Percentiles rank a stretch among this genome's conserved stretches.
Evolutionary conservation across 2,113 vertebrate species (phyloP).

Genomic region (Nettapus auritus): DNA sequence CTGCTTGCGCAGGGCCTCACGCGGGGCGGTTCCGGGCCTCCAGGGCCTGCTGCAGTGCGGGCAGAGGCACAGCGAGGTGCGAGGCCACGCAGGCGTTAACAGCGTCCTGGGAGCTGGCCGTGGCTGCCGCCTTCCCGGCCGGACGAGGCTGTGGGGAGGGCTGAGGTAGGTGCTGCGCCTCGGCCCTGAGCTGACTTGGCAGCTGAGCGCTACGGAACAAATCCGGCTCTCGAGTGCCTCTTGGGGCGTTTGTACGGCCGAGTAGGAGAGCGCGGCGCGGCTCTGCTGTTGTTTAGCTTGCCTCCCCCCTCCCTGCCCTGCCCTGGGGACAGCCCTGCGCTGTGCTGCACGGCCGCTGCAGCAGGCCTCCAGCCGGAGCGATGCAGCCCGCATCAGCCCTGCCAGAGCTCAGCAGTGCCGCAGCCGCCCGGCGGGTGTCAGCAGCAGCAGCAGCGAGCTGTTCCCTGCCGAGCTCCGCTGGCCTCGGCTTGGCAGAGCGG

Average conservation of each 20-base stretch:
- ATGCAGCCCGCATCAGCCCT: accelerated
- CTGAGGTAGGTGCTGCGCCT: background rate
- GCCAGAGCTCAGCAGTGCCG: accelerated
- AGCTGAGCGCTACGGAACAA: background rate
- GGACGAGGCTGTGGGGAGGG: background rate
- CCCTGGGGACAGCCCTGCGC: background rate
- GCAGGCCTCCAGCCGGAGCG: accelerated
- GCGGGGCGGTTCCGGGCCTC: background rate
- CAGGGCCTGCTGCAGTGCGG: accelerated
- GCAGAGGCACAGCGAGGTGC: background rate
- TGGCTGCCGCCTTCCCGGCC: background rate
- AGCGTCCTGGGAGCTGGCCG: background rate
- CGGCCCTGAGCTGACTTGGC: background rate
- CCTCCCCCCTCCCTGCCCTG: background rate
- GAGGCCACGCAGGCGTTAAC: background rate
- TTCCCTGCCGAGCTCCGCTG: background rate
- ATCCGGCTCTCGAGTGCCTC: background rate
- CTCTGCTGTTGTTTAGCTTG: background rate
- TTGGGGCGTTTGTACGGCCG: background rate
- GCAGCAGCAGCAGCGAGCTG: background rate
- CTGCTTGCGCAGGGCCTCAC: background rate
- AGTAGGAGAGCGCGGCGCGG: background rate
- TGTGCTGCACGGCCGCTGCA: background rate
- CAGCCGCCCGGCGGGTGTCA: accelerated
- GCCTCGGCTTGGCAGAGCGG: background rate